Evolutionary conservation across 1,140 invertebrate species (phyloP).

Genomic region (Conus betulinus): DNA sequence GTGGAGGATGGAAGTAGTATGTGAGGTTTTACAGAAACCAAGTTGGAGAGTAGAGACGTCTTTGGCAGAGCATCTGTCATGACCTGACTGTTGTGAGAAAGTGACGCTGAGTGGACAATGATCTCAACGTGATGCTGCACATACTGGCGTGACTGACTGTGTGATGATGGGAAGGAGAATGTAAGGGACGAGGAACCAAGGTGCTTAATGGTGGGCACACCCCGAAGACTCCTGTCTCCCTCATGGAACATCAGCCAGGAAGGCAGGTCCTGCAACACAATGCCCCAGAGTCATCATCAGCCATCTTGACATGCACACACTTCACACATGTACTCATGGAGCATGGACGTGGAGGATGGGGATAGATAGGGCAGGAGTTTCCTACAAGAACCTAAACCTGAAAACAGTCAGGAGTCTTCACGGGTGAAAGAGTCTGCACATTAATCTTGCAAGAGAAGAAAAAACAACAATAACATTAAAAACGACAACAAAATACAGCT

Average conservation of each 20-base stretch:
- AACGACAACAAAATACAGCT: too few species aligned
- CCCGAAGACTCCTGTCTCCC: neutral
- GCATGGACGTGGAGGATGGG: too few species aligned
- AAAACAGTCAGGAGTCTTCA: too few species aligned
- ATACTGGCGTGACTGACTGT: neutral
- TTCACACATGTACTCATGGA: too few species aligned
- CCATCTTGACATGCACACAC: too few species aligned
- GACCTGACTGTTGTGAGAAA: neutral
- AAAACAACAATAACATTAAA: too few species aligned
- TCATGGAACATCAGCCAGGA: constrained; percentile 5
- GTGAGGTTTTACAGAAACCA: neutral
- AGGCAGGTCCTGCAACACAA: neutral
- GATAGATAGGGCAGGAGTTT: too few species aligned
- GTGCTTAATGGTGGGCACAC: neutral
- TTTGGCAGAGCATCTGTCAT: neutral
- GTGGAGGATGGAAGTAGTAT: neutral
- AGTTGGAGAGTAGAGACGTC: neutral
- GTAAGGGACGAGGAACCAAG: neutral
- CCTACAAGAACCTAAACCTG: too few species aligned
- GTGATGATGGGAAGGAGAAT: neutral
- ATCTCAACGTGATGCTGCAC: neutral
- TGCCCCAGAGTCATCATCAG: too few species aligned
- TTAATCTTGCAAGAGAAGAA: too few species aligned
- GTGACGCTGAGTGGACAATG: neutral
- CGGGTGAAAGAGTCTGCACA: too few species aligned